Conservation (phyloP, 2,797 vertebrate species). For the Rhinatrema bivittatum region DNA sequence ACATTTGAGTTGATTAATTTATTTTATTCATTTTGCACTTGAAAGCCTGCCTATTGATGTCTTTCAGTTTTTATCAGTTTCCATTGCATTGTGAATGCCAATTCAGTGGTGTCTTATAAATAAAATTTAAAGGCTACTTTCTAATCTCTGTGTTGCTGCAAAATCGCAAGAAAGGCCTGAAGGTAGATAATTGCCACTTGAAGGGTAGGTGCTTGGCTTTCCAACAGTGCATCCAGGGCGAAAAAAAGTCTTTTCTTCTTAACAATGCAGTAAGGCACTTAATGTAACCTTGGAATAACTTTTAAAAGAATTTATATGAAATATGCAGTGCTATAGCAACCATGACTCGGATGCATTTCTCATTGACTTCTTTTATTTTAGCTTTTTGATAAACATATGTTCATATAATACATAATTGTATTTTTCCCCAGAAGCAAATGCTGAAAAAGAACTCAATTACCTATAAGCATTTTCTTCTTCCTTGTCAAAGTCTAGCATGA, state of each 20-base stretch:
- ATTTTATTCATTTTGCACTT: too few relatives aligned
- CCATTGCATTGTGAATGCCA: too few relatives aligned
- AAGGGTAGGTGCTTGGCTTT: constrained; percentile 43
- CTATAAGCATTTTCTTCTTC: too few relatives aligned
- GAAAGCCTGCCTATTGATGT: too few relatives aligned
- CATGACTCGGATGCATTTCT: constrained; percentile 1
- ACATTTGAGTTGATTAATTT: too few relatives aligned
- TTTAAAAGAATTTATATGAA: constrained; percentile 27
- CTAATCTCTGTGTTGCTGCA: constrained; percentile 23
- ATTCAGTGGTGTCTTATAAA: too few relatives aligned
- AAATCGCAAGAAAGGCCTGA: constrained; percentile 28
- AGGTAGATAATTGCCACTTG: constrained; percentile 47
- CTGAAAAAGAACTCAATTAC: too few relatives aligned
- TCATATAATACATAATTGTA: too few relatives aligned
- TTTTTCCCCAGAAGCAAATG: too few relatives aligned
- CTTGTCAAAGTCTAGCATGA: not conserved
- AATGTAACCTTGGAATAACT: constrained; percentile 35
- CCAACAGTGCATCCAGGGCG: constrained; percentile 30
- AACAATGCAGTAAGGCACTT: constrained; percentile 24
- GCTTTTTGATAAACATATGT: too few relatives aligned
- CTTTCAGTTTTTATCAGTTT: too few relatives aligned
- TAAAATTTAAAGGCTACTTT: constrained; percentile 37
- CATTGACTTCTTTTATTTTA: constrained; percentile 7
- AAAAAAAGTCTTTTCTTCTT: constrained; percentile 28
- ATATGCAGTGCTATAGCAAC: constrained; percentile 19